Conservation (phyloP, 2,888 invertebrate species). For the Tenodera sinensis region DNA sequence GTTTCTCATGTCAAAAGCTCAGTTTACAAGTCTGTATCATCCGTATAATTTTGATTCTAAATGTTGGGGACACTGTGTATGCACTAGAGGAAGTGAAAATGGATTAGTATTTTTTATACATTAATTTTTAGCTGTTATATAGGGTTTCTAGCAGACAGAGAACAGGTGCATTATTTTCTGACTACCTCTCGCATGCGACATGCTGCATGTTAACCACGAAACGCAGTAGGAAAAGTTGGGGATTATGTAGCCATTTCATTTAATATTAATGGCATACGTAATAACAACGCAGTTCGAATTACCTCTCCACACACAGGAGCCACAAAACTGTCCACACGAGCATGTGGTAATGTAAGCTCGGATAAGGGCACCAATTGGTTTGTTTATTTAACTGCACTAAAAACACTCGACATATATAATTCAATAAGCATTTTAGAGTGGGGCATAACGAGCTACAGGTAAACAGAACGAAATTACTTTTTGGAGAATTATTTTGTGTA, state of each 20-base stretch:
- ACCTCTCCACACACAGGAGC: neutral
- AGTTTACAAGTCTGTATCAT: no score
- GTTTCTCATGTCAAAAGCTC: no score
- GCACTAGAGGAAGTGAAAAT: no score
- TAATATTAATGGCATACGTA: neutral
- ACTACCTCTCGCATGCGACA: no score
- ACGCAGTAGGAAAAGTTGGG: neutral
- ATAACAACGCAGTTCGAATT: neutral
- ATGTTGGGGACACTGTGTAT: no score
- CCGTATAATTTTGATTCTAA: no score
- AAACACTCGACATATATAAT: neutral
- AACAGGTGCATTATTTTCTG: no score
- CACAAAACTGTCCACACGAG: neutral
- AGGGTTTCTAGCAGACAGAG: no score
- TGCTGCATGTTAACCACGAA: neutral
- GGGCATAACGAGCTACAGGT: neutral
- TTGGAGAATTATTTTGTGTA: neutral
- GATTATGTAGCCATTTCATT: neutral
- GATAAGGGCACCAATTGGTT: neutral
- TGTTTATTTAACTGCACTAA: neutral
- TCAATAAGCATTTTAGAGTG: neutral
- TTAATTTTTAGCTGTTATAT: no score
- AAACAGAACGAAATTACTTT: neutral
- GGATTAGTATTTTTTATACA: no score
- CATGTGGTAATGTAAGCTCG: neutral